Base-by-base conservation (phyloP, 2,797 vertebrate species). In the Pseudopleuronectes americanus region DNA sequence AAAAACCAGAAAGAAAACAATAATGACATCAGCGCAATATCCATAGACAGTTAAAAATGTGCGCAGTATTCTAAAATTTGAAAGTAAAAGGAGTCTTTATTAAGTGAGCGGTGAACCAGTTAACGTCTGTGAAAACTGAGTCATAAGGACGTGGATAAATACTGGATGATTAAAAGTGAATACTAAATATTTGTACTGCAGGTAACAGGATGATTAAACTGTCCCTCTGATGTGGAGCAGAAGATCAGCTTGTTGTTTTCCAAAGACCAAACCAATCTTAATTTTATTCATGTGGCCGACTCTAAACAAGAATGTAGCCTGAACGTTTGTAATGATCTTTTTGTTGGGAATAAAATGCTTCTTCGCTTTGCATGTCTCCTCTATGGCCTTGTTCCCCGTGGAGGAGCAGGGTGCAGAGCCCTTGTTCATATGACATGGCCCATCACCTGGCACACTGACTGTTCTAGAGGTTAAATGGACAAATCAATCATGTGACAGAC, bases 401-500 rank as follows among this genome's bases (percentile, higher is more conserved):
- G 82, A 83, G 84, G 63, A 69, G 80, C 81, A 69, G 84, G 69
- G 81, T 84, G 87, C 85, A 82, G 79, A 85, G 76, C 79, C 73
- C 83, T 71, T 85, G 89, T 94, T 92, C 88, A 90, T 85, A 83
- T 93, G 84, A 87, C 87, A 92, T 86, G 92, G 86, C 83, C 87
- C 78, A 92, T 91, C 65, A 80, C 83, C 92, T 87, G 93, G 87
- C 86, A 87, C 71, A 47, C 65, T 81, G 89, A 90, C 80, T 91
- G 89, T 86, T 91, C 85, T 67, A 90, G 89, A 95, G 91, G 61
- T 94, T 92, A 96, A 94, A 92, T 87, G 87, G 85, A 92, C 89
- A 90, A 92, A 94, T 95, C 93, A 95, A 90, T 93, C 90, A 89
- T 90, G 89, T 92, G 92, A 92, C 83, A 94, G 90, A 86, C 91